These are phyloP conservation scores for Trachelipus rathkii DNA, from an alignment of 1,140 invertebrate genomes.

Conservation along the genomic window DNA sequence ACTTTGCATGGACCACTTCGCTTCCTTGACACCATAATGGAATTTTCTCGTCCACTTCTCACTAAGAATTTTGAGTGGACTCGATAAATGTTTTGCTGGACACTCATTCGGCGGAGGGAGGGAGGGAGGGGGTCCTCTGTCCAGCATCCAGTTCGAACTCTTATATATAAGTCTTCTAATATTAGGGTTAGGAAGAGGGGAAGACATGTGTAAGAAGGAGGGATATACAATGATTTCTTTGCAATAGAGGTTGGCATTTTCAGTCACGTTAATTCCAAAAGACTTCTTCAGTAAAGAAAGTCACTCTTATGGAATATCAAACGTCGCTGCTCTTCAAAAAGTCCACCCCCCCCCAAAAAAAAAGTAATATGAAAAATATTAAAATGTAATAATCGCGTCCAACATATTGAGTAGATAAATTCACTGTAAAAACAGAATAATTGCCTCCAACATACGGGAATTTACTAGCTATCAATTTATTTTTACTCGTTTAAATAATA, in stretches of 20 bases:
- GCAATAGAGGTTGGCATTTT: not conserved
- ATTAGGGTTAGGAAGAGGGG: no score
- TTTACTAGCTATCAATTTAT: no score
- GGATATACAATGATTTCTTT: not conserved
- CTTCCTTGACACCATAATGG: conserved; percentile 4
- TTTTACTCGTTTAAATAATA: no score
- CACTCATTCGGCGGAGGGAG: not conserved
- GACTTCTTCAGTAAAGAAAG: not conserved
- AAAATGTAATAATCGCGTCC: no score
- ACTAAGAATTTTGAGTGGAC: conserved; percentile 5
- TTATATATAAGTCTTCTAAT: not conserved
- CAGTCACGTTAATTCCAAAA: not conserved
- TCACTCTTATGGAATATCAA: not conserved
- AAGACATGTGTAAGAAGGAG: no score
- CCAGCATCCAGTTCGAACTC: not conserved
- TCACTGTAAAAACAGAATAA: no score
- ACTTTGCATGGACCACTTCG: not conserved
- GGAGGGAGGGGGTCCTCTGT: not conserved
- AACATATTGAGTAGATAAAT: no score
- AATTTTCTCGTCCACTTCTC: conserved; percentile 12
- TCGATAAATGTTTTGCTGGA: conserved; percentile 12
- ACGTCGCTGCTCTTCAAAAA: not conserved
- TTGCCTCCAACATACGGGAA: no score
- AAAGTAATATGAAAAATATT: no score
- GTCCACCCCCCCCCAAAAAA: no score